Evolutionary conservation across 2,888 invertebrate genomes (phyloP), one percentile per base, ranked within the genome.

Genomic region (Ophonus ardosiacus): DNA sequence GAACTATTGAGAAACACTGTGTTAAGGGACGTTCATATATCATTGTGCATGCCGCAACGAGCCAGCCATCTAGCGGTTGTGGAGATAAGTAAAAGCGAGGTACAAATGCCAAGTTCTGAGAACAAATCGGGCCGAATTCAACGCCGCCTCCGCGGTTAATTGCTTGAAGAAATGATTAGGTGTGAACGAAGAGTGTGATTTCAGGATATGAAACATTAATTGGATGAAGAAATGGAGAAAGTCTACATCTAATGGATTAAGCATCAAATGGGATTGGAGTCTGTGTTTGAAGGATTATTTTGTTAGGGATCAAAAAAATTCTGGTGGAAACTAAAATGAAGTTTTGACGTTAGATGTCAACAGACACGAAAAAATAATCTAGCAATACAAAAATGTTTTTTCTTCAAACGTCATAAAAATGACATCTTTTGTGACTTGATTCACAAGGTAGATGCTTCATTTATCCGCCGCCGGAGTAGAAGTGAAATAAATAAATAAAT

Each of bases 41-140:
- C 71, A 74, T 51, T 31, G 21, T n/a, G 15, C 68, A 31, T 24
- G 24, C 68, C 7, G 17, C 71, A 18, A 43, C 71, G 13, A 15
- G 40, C 71, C 40, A 74, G 43, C 43, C 71, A 74, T 74, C 71
- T 74, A 74, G 71, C 71, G 71, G 71, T 43, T 17, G 43, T 43
- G 71, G 43, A 43, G 71, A 43, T 74, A 43, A 74, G 71, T 74
- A 74, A 74, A 68, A 74, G 71, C 71, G 71, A 17, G 71, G 71
- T 74, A 74, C 71, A 43, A 74, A 74, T 74, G 71, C 71, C 71
- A 74, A 74, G 71, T 74, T 74, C 71, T 13, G 71, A 74, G 71
- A 74, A 74, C 71, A 74, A 74, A 74, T 74, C 71, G 71, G 17
- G 4, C 40, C 43, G 71, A 74, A 74, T 68, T 68, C 68, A 15